These are phyloP conservation scores for Actenoides hombroni DNA, from an alignment of 2,113 vertebrate species.

Conservation along the genomic window DNA sequence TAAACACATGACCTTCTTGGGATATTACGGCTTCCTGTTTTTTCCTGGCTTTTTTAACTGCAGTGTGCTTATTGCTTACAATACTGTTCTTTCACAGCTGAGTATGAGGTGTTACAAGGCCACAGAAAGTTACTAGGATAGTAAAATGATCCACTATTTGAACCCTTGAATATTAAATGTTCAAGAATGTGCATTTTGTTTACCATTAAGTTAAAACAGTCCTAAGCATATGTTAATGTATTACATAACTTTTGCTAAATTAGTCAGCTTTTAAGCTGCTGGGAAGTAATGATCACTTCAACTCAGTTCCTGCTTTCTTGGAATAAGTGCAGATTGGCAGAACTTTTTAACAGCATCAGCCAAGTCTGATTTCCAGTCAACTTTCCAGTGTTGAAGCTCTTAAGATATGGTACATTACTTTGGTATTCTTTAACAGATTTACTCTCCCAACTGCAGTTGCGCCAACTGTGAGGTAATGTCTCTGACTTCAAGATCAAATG, in stretches of 20 bases:
- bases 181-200: not conserved
- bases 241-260: not conserved
- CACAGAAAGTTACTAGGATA: not conserved
- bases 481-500: slow-evolving; percentile 62
- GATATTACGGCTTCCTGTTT: not conserved
- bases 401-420: slow-evolving; percentile 62
- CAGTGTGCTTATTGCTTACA: not conserved
- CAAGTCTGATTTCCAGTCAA: slow-evolving; percentile 60
- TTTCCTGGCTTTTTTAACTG: not conserved
- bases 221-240: not conserved
- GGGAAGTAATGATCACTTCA: not conserved
- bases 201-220: not conserved
- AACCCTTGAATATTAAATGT: not conserved
- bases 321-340: slow-evolving; percentile 26
- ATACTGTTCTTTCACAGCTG: not conserved
- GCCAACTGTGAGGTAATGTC: slow-evolving; percentile 66
- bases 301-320: slow-evolving; percentile 40
- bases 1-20: not conserved
- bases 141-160: not conserved
- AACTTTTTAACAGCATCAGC: not conserved
- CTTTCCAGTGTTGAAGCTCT: slow-evolving; percentile 56
- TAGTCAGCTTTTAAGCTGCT: slow-evolving; percentile 22
- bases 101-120: not conserved
- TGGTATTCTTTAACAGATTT: slow-evolving; percentile 51
- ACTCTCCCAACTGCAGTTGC: not conserved